A percentile compares a stretch with the other conserved stretches of the same genome.
Evolutionary conservation across 2,113 vertebrate genomes (phyloP).

Genomic region (Manacus vitellinus): DNA sequence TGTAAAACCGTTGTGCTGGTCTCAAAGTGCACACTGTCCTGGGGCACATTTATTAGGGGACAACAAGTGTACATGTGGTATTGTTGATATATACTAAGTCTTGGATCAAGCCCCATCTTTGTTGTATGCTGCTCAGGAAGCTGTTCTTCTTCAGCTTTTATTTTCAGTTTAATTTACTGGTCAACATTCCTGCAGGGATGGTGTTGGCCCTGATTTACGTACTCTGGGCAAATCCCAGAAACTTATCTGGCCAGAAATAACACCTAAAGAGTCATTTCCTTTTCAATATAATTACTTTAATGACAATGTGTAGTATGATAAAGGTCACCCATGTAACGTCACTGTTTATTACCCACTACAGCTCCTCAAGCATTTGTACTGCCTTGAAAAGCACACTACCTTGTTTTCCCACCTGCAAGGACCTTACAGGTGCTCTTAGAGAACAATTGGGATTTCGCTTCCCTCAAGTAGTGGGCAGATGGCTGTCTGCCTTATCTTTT

Average conservation of each 20-base stretch:
- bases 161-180: not conserved
- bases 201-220: not conserved
- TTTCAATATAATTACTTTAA: constrained; percentile 39
- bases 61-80: not conserved
- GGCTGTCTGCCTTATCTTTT: not conserved
- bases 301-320: not conserved
- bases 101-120: not conserved
- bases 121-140: not conserved
- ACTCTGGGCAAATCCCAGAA: not conserved
- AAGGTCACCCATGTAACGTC: not conserved
- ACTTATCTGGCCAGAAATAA: not conserved
- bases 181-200: not conserved
- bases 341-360: constrained; percentile 4
- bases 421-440: not conserved
- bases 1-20: not conserved
- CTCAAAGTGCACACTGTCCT: not conserved
- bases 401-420: not conserved
- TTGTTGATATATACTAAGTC: not conserved
- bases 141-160: not conserved
- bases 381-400: not conserved
- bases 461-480: not conserved
- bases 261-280: constrained; percentile 44
- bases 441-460: not conserved
- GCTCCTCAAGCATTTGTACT: not conserved
- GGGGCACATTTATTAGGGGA: not conserved